Percentiles rank a stretch among this genome's conserved stretches.
Evolutionary conservation across 2,113 vertebrate genomes (phyloP).

Genomic region (Charina bottae): DNA sequence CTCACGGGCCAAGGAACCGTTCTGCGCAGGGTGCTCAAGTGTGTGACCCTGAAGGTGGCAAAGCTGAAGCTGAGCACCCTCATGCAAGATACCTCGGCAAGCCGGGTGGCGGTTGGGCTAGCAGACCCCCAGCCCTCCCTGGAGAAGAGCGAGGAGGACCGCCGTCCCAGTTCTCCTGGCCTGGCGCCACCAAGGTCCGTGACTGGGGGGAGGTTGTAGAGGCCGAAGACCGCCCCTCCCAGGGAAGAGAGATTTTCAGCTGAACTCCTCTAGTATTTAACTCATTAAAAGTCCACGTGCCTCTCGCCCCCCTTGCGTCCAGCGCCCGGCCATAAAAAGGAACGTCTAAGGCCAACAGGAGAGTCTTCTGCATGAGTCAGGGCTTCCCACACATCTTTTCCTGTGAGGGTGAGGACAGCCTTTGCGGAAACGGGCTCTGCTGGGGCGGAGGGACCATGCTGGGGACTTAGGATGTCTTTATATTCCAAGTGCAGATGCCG

Average conservation of each 20-base stretch:
- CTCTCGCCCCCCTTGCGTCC: neutral
- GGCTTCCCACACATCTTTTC: neutral
- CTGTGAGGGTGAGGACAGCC: neutral
- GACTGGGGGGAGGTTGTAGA: no score
- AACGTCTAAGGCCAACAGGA: neutral
- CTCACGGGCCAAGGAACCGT: neutral
- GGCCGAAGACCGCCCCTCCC: no score
- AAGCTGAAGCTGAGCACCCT: neutral
- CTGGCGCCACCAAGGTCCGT: no score
- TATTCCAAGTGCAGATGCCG: neutral
- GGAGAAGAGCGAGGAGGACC: neutral
- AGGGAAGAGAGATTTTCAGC: neutral
- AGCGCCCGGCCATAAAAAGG: neutral
- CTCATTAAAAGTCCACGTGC: neutral
- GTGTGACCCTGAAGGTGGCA: slow-evolving; percentile 5
- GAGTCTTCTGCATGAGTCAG: neutral
- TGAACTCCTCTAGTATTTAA: neutral
- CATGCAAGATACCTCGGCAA: neutral
- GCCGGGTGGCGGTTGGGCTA: neutral
- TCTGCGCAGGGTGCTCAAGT: slow-evolving; percentile 14
- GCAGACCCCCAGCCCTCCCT: neutral
- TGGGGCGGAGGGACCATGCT: neutral
- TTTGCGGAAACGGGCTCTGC: no score
- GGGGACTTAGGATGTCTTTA: neutral
- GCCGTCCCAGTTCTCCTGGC: neutral